Base-by-base conservation (phyloP, 2,113 vertebrate genomes). In the Ceyx margarethae region DNA sequence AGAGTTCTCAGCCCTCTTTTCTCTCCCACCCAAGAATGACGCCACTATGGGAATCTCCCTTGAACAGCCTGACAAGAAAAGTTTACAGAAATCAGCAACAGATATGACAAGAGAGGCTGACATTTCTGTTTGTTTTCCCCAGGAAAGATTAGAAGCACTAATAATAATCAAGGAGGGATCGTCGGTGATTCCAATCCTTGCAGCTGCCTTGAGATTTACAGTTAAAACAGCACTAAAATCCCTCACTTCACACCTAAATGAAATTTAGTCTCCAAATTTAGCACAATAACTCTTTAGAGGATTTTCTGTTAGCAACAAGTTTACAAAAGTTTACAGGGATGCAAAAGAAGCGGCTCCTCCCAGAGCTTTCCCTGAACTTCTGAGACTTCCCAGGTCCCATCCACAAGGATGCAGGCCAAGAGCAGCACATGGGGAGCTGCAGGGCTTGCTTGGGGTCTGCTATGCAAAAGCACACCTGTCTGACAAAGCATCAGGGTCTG, bases 211-310 rank as follows among this genome's bases (percentile, higher is more conserved):
- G 83, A 94, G 89, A 91, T 91, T 91, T 85, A 83, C 77, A 91
- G 81, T 91, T 91, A 85, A 85, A 91, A 65, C 6, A 9, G 75
- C 61, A 89, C 23, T 87, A 90, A 89, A 93, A 89, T 91, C 87
- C 68, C 65, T 92, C 37, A 2, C 50, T 95, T 95, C 9, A 6
- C 85, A 94, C 80, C 89, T 94, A 88, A 95, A 92, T 87, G 77
- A 93, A 86, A 95, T 93, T 89, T 82, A 95, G 46, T 46, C 80
- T 91, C 92, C 77, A 91, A 85, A 94, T 91, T 81, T 74, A 82
- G 73, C 58, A 77, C 69, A 85, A 60, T 69, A 95, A 80, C 76
- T 71, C 79, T 93, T 91, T 43, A 91, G 94, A 92, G 80, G 78
- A 50, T 92, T 85, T 89, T 84, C 76, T 81, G 72, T 85, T 93